Base-by-base conservation (phyloP, 2,888 invertebrate species). In the Colletes collaris region DNA sequence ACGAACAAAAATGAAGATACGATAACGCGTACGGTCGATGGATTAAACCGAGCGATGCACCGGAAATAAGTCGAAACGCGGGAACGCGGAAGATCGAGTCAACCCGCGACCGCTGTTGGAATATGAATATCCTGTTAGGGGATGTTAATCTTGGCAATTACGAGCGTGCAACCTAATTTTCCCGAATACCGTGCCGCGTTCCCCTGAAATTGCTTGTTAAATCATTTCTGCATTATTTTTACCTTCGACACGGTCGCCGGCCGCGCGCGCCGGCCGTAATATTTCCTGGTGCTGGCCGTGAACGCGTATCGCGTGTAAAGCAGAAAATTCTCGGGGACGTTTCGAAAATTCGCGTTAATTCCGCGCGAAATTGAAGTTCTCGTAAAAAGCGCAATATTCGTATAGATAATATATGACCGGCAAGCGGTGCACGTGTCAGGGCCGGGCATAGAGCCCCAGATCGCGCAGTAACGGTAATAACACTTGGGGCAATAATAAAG, bases 401-500 rank as follows among this genome's bases (percentile, higher is more conserved):
- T 70, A 65, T 16, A 19, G 80, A 66, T 79, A 75, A 80, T 75
- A 67, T 69, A 74, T 68, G 56, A 49, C 11, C 40, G 6, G 76
- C 27, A 19, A 56, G 44, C 49, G 11, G 76, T 58, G 79, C 77
- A 68, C 79, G 73, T 65, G 79, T 73, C 79, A 73, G 52, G 79
- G 64, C 8, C 58, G 72, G 63, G 72, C 55, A 68, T 50, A 72
- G 11, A 55, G 50, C 46, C 50, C 56, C 79, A 44, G 58, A 16
- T 67, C 64, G 60, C 56, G 50, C 50, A 49, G 53, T 80, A 69
- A 60, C 73, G 80, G 69, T 66, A 80, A 80, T 69, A 74, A 79
- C 80, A 74, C 74, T 79, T 40, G 68, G 40, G 19, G 80, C 69
- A 79, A 80, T 79, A 74, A 80, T 74, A 79, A 80, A 80, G 80